phyloP scores from a whole-genome alignment of 1,140 invertebrate species.

The Neoseiulus cucumeris region DNA sequence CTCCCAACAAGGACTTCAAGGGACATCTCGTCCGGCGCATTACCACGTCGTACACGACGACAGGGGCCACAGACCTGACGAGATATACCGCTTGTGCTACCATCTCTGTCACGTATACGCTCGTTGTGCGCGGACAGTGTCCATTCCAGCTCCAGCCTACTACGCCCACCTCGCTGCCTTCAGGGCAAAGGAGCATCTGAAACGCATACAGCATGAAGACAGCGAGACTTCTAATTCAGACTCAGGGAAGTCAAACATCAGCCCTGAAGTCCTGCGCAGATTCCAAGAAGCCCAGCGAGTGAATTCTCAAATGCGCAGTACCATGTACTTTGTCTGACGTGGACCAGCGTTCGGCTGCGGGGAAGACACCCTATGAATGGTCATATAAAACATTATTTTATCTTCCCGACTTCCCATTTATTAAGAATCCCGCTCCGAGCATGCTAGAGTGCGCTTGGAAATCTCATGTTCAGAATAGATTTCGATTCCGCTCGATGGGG shows the following conservation, averaged over 20 bases:
- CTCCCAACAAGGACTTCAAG: constrained; percentile 45
- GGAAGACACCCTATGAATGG: too few species aligned
- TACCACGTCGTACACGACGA: constrained; percentile 71
- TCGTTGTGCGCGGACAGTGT: constrained; percentile 63
- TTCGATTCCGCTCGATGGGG: too few species aligned
- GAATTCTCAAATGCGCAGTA: background rate
- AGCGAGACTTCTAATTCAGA: too few species aligned
- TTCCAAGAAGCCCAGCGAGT: background rate
- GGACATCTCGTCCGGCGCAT: constrained; percentile 65
- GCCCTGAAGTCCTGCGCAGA: background rate
- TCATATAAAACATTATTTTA: too few species aligned
- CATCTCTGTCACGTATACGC: constrained; percentile 71
- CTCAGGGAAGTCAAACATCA: background rate
- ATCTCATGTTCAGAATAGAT: too few species aligned
- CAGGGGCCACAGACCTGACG: constrained; percentile 43
- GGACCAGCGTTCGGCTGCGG: too few species aligned
- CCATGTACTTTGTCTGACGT: background rate
- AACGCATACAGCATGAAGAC: too few species aligned
- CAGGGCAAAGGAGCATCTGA: constrained; percentile 30
- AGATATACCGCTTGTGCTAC: constrained; percentile 62
- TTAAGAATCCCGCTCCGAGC: too few species aligned
- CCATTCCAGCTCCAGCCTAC: constrained; percentile 79
- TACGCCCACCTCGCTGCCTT: constrained; percentile 76
- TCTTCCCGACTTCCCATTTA: too few species aligned
- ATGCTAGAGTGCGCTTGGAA: too few species aligned